A percentile compares a stretch with the other conserved stretches of the same genome.
Evolutionary conservation across 2,888 invertebrate species (phyloP).

Genomic region (Plagodis dolabraria): DNA sequence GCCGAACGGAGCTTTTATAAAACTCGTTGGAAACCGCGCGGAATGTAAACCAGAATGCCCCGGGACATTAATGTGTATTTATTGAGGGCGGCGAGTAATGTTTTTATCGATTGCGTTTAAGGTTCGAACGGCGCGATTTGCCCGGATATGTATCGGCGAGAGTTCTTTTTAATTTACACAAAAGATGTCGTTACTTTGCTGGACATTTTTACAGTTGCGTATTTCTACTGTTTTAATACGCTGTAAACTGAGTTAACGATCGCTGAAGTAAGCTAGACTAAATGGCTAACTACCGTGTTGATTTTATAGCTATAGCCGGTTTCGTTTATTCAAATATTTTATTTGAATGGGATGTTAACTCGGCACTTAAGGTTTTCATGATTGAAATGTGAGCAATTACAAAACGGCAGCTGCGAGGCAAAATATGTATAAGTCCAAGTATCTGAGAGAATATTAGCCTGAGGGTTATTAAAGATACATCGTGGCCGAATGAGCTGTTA

Average conservation of each 20-base stretch:
- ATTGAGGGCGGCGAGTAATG: slow-evolving; percentile 82
- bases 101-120: slow-evolving; percentile 79
- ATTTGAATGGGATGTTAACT: slow-evolving; percentile 3
- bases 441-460: slow-evolving; percentile 49
- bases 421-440: slow-evolving; percentile 20
- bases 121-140: slow-evolving; percentile 64
- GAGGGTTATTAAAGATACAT: slow-evolving; percentile 59
- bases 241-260: slow-evolving; percentile 3
- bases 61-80: slow-evolving; percentile 84
- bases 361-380: slow-evolving; percentile 44
- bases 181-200: slow-evolving; percentile 43
- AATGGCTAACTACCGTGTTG: not conserved
- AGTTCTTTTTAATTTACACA: slow-evolving; percentile 51
- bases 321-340: slow-evolving; percentile 3
- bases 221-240: slow-evolving; percentile 29
- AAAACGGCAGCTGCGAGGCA: slow-evolving; percentile 51
- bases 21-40: slow-evolving; percentile 82
- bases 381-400: slow-evolving; percentile 65
- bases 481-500: slow-evolving; percentile 55
- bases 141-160: slow-evolving; percentile 56
- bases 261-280: not conserved
- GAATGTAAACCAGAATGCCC: slow-evolving; percentile 83
- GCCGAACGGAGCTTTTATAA: slow-evolving; percentile 80
- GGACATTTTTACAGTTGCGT: slow-evolving; percentile 40
- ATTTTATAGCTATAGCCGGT: not conserved